phyloP scores from a whole-genome alignment of 2,113 vertebrate genomes.

The Archilochus colubris region DNA sequence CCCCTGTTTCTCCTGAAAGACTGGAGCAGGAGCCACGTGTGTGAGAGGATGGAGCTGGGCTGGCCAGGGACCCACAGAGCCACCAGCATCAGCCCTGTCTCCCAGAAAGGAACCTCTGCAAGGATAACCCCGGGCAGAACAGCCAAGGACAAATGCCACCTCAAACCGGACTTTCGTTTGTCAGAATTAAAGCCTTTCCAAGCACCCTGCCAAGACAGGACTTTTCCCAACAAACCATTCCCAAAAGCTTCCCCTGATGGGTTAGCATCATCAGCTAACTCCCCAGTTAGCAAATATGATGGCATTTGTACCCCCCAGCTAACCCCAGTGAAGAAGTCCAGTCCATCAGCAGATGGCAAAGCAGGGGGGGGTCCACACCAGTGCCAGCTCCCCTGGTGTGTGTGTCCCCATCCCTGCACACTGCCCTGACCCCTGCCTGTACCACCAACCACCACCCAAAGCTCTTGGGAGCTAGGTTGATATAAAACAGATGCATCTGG shows the following conservation, averaged over 20 bases:
- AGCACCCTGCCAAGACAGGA: not conserved
- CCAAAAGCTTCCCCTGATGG: not conserved
- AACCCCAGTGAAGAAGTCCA: not conserved
- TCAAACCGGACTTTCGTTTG: not conserved
- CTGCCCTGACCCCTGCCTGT: fast-evolving
- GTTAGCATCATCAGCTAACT: not conserved
- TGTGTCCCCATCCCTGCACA: fast-evolving
- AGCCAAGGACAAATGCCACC: not conserved
- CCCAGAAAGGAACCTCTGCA: not conserved
- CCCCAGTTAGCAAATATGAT: not conserved
- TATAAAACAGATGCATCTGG: not conserved
- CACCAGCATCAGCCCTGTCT: fast-evolving
- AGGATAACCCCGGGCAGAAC: not conserved
- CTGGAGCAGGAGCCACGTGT: not conserved
- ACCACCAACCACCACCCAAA: fast-evolving
- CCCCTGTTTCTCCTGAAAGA: not conserved
- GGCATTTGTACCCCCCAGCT: not conserved
- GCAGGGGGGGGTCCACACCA: fast-evolving
- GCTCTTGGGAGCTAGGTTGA: not conserved
- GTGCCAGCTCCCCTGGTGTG: fast-evolving
- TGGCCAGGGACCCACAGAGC: fast-evolving
- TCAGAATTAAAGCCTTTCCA: not conserved
- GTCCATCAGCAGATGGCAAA: not conserved
- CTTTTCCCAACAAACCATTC: not conserved
- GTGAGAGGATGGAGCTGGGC: too few relatives aligned